Evolutionary conservation across 92 coral and sea anemone species (phyloP).

Genomic region (Paramuricea clavata): DNA sequence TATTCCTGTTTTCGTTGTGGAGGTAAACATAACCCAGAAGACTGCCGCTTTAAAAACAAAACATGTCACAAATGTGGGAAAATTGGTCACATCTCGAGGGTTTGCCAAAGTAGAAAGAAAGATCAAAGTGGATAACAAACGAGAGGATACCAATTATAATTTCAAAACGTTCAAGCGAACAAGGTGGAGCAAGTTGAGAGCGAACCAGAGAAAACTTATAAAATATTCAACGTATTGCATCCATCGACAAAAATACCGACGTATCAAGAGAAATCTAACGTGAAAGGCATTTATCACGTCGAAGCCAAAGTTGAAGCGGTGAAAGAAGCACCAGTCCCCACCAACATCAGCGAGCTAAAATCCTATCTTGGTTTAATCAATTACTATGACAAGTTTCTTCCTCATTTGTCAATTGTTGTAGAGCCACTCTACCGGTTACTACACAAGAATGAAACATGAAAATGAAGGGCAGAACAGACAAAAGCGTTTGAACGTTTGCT

Average conservation of each 20-base stretch:
- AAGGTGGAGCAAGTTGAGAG: constrained; percentile 13
- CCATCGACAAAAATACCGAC: neutral
- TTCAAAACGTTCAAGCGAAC: constrained; percentile 25
- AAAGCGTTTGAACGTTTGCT: constrained; percentile 50
- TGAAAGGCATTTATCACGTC: too few species aligned
- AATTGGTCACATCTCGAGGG: constrained; percentile 62
- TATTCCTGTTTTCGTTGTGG: constrained; percentile 71
- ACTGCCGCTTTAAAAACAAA: constrained; percentile 42
- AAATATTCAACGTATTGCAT: neutral
- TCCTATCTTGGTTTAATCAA: constrained; percentile 41
- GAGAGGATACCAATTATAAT: neutral
- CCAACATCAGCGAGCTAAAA: constrained; percentile 53
- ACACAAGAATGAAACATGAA: constrained; percentile 48
- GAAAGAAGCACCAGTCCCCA: constrained; percentile 52
- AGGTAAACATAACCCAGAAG: constrained; percentile 51
- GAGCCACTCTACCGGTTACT: constrained; percentile 56
- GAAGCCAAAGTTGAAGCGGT: too few species aligned
- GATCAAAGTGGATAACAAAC: too few species aligned
- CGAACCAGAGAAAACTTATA: constrained; percentile 13
- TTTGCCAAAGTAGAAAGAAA: constrained; percentile 30
- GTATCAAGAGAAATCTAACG: neutral
- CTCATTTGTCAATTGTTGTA: constrained; percentile 40
- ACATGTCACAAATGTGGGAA: constrained; percentile 20
- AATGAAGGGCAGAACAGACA: constrained; percentile 31
- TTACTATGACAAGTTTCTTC: constrained; percentile 47